Conservation (phyloP, 2,888 invertebrate genomes). For the Stramonita haemastoma region DNA sequence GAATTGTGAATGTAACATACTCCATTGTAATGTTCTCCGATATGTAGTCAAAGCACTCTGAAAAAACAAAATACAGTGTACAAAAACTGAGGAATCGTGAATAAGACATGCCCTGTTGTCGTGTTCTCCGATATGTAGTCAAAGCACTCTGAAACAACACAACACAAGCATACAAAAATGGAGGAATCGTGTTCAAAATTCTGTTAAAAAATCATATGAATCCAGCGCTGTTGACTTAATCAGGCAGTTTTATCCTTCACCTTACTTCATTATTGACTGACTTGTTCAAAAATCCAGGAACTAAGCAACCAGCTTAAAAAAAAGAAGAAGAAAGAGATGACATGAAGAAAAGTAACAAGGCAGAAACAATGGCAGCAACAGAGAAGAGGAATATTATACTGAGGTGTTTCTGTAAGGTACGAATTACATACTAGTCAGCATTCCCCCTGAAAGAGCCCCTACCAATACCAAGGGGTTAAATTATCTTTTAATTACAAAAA, state of each 20-base stretch:
- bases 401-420: background rate
- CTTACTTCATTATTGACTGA: too few species aligned
- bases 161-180: background rate
- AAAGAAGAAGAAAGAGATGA: background rate
- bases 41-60: constrained; percentile 32
- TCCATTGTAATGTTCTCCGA: constrained; percentile 22
- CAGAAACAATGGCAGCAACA: background rate
- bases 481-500: too few species aligned
- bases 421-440: background rate
- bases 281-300: too few species aligned
- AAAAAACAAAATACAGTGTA: background rate
- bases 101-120: constrained; percentile 33
- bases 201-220: too few species aligned
- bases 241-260: too few species aligned
- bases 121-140: background rate
- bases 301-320: background rate
- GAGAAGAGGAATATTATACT: background rate
- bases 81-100: background rate
- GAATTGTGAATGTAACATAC: constrained; percentile 20
- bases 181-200: background rate
- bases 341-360: background rate
- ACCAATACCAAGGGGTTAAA: too few species aligned
- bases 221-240: too few species aligned
- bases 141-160: constrained; percentile 35
- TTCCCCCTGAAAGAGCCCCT: background rate